These are phyloP conservation scores for Dicycla oo DNA, from an alignment of 2,888 invertebrate genomes.

Conservation along the genomic window DNA sequence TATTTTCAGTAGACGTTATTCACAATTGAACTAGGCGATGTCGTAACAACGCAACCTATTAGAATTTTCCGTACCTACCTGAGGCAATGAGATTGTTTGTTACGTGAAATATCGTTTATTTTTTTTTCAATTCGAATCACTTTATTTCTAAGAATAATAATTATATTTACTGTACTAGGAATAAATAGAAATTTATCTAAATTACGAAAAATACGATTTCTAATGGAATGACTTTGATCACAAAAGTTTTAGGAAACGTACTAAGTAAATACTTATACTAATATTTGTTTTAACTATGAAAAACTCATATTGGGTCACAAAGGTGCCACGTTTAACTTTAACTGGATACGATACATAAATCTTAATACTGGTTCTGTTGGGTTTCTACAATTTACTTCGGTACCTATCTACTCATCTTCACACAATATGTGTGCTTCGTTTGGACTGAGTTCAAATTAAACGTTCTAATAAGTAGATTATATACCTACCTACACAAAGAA, in stretches of 20 bases:
- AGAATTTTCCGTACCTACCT: slow-evolving; percentile 12
- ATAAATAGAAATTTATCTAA: slow-evolving; percentile 65
- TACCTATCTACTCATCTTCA: slow-evolving; percentile 7
- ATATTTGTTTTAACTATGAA: slow-evolving; percentile 32
- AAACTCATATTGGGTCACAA: slow-evolving; percentile 19
- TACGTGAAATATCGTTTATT: slow-evolving; percentile 7
- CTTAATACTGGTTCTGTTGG: slow-evolving; percentile 65
- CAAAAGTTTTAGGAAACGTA: slow-evolving; percentile 64
- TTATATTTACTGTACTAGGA: slow-evolving; percentile 56
- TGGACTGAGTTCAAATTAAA: slow-evolving; percentile 25
- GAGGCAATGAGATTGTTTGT: slow-evolving; percentile 52
- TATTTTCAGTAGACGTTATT: slow-evolving; percentile 19
- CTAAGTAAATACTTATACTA: slow-evolving; percentile 20
- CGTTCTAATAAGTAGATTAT: slow-evolving; percentile 17
- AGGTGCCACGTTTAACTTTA: slow-evolving; percentile 26
- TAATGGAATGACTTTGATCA: slow-evolving; percentile 77
- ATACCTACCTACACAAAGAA: slow-evolving; percentile 3
- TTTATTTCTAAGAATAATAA: slow-evolving; percentile 32
- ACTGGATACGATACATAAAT: slow-evolving; percentile 47
- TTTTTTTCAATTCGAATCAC: slow-evolving; percentile 39
- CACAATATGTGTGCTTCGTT: slow-evolving; percentile 11
- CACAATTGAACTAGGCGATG: slow-evolving; percentile 22
- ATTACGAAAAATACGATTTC: slow-evolving; percentile 57
- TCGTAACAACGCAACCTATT: slow-evolving; percentile 7
- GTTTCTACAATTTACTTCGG: slow-evolving; percentile 40